Conservation (phyloP, 2,888 invertebrate species). For the Zeuzera pyrina region DNA sequence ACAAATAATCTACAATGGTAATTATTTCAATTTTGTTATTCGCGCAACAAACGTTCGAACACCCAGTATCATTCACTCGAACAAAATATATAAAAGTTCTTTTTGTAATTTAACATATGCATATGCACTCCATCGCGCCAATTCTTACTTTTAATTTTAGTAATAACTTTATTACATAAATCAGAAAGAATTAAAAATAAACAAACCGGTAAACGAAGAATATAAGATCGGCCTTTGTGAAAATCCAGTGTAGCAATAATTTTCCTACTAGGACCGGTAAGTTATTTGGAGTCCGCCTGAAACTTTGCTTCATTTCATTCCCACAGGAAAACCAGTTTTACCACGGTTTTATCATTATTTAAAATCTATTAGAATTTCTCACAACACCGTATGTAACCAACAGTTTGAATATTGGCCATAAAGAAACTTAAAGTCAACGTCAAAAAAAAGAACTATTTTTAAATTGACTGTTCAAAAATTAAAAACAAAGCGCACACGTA, state of each 20-base stretch:
- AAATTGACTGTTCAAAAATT: background rate
- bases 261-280: constrained; percentile 66
- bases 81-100: no score
- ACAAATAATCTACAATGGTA: no score
- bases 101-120: no score
- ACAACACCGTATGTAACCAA: no score
- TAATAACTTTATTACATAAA: background rate
- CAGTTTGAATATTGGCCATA: background rate
- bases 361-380: no score
- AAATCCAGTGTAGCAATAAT: constrained; percentile 75
- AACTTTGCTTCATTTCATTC: constrained; percentile 57
- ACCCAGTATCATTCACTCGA: no score
- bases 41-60: no score
- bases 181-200: background rate
- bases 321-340: constrained; percentile 6
- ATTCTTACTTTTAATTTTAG: no score
- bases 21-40: no score
- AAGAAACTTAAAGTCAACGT: no score
- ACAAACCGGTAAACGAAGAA: constrained; percentile 77
- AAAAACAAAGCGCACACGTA: constrained; percentile 27
- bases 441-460: no score
- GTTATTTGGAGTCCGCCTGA: constrained; percentile 32
- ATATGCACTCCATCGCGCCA: no score
- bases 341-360: background rate
- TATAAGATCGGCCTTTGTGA: constrained; percentile 74